Base-by-base conservation (phyloP, 2,113 vertebrate species). In the Cromileptes altivelis region DNA sequence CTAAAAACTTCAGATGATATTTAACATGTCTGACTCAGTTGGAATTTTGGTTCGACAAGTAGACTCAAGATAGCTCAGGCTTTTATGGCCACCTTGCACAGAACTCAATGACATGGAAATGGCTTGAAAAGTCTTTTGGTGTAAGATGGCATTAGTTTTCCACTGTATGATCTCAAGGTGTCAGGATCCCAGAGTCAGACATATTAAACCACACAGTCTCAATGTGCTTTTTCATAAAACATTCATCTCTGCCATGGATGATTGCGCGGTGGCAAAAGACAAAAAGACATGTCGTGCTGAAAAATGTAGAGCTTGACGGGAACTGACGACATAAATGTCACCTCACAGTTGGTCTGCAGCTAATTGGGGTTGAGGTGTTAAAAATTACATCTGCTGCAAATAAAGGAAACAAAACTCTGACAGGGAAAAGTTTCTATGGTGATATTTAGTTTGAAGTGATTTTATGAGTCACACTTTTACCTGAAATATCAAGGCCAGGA, bases 281-380 rank as follows among this genome's bases (percentile, higher is more conserved):
- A 5, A 27, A 30, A 33, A 25, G 14, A 49, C 12, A 49, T 13
- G 47, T 49, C 42, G 42, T 27, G 8, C 15, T 5, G 37, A 11
- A 15, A 4, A 7, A 64, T 17, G 21, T 11, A 7, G 30, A 9
- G 42, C 30, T 5, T 65, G 50, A 52, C 53, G 30, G 11, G 47
- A 49, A 49, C 14, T 5, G 14, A 49, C 11, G 47, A 58, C 53
- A 37, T 18, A 11, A 68, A 68, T 57, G 75, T 67, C 75, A 33
- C 19, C 42, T 60, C 64, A 50, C 64, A 50, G 42, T 60, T 40
- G 40, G 40, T 68, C 40, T n/a, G 7, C 21, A 37, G 40, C 9
- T 60, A 50, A 60, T 60, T 78, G 53, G 27, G 30, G 6, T 27
- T 45, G 50, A 76, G 74, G 37, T 57, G 37, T 58, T 67, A 19